These are phyloP conservation scores for Chironomus riparius DNA, from an alignment of 2,888 invertebrate genomes.

Conservation along the genomic window DNA sequence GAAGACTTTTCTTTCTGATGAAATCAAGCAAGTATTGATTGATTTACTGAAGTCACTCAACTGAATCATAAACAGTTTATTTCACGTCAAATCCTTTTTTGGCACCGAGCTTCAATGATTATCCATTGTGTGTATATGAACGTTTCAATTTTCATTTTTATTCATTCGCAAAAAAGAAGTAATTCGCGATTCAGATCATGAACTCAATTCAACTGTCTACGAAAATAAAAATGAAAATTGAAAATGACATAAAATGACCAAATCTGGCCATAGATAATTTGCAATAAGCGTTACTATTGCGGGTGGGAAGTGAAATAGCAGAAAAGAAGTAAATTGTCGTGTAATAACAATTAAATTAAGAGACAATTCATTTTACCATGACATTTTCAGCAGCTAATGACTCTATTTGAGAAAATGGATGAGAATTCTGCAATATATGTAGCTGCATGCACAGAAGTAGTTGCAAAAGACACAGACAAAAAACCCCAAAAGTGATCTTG, in stretches of 20 bases:
- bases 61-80: neutral
- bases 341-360: slow-evolving; percentile 20
- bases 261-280: neutral
- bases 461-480: too few relatives aligned
- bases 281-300: neutral
- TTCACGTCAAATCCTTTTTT: neutral
- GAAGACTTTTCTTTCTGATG: neutral
- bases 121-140: neutral
- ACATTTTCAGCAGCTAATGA: neutral
- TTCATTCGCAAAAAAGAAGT: neutral
- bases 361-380: neutral
- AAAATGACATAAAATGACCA: neutral
- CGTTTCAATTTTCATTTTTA: neutral
- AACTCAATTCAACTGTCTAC: neutral
- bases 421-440: neutral
- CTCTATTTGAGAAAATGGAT: neutral
- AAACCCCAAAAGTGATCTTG: neutral
- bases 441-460: too few relatives aligned
- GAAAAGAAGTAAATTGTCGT: neutral
- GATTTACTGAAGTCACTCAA: neutral
- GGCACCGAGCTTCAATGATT: neutral
- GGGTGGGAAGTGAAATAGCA: neutral
- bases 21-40: neutral
- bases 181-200: neutral
- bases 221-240: too few relatives aligned